A percentile compares a stretch with the other conserved stretches of the same genome.
These are phyloP conservation scores for Cottus gobio DNA, from an alignment of 2,113 vertebrate species.

Conservation along the genomic window DNA sequence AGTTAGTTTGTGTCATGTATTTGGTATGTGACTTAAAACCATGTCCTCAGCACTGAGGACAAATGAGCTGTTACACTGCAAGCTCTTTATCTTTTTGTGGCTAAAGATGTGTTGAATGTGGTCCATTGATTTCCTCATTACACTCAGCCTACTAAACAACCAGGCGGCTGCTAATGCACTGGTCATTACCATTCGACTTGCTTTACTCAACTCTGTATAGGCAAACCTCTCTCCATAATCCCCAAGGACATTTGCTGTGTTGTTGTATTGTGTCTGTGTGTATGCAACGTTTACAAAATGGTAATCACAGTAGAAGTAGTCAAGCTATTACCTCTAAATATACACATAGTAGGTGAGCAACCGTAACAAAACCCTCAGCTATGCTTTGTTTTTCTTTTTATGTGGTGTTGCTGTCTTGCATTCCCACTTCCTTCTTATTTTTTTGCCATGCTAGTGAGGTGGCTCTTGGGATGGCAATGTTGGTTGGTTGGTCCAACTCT, in stretches of 20 bases:
- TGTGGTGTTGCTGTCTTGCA: neutral
- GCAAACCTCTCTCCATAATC: constrained; percentile 36
- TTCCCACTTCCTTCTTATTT: neutral
- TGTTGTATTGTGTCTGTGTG: neutral
- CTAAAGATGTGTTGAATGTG: constrained; percentile 69
- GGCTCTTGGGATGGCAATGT: neutral
- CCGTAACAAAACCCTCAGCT: neutral
- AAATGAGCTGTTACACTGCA: constrained; percentile 7
- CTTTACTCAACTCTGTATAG: constrained; percentile 36
- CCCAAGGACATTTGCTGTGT: constrained; percentile 34
- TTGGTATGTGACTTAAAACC: neutral
- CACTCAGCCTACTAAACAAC: constrained; percentile 81
- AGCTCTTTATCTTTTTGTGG: constrained; percentile 16
- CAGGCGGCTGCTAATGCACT: constrained; percentile 81
- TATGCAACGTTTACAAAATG: neutral
- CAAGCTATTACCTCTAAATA: too few species aligned
- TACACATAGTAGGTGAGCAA: neutral
- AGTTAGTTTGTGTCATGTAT: constrained; percentile 1
- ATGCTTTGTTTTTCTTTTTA: neutral
- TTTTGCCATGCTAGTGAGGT: neutral
- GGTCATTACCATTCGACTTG: constrained; percentile 72
- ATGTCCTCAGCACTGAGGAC: neutral
- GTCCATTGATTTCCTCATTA: constrained; percentile 84
- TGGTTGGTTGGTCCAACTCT: neutral
- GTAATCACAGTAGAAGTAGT: too few species aligned